Base-by-base conservation (phyloP, 30 jellyfish, hydroid and myxozoan species). In the Pseudorhiza aurosa region DNA sequence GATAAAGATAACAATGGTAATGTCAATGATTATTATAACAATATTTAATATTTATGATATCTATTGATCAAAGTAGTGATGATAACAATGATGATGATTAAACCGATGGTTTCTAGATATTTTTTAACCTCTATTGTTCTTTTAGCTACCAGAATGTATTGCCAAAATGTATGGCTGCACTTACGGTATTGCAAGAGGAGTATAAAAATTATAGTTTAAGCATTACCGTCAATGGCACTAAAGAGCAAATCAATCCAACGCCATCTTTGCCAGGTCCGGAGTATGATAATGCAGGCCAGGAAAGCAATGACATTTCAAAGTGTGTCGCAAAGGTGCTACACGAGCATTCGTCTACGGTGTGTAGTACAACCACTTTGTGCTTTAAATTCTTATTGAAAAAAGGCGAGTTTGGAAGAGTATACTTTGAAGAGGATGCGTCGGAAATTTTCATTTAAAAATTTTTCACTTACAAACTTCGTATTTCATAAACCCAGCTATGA, bases 111-210 rank as follows among this genome's bases (percentile, higher is more conserved):
- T 53, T 53, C 68, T 10, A 53, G 8, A 2, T 8, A 58, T 2
- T 4, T 18, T 29, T 64, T 18, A 2, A 18, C n/a, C n/a, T n/a
- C n/a, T n/a, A 0, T 22, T 0, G 47, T 60, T 26, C 12, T 71
- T 44, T 37, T 42, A 91, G 98, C 45, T 91, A 91, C 44, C 50
- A 77, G 62, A 91, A 70, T 0, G 72, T 84, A 55, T 27, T 91
- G 63, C 89, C 96, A 22, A 91, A 91, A 47, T 85, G 96, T 76
- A 43, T 91, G 72, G 96, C 98, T 9, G 98, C 88, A 17, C 57
- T 78, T 0, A 79, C 59, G 15, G 98, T 91, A 8, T 28, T 91
- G 79, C 69, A 74, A 35, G 19, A 57, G 27, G 71, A 63, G 30
- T 85, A 84, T 79, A 71, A 69, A 29, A 83, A 76, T n/a, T 64